These are phyloP conservation scores for Yasuhikotakia modesta DNA, from an alignment of 2,797 vertebrate species.

Conservation along the genomic window DNA sequence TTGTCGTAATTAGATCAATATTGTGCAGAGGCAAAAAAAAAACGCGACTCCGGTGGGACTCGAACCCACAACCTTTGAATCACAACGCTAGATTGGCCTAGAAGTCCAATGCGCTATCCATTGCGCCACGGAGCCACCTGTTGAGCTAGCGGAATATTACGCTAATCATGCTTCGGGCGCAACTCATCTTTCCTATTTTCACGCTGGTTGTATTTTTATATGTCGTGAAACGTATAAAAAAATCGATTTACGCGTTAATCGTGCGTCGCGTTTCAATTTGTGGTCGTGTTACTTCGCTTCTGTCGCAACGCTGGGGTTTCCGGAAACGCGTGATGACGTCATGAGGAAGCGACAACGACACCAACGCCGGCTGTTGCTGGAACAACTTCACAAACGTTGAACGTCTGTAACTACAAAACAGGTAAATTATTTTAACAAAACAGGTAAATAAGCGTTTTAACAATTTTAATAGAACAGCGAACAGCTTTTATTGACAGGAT, in stretches of 20 bases:
- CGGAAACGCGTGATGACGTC: not conserved
- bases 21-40: not conserved
- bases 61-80: slow-evolving; percentile 90
- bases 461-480: too few species aligned
- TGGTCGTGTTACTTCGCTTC: not conserved
- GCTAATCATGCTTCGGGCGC: too few species aligned
- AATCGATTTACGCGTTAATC: too few species aligned
- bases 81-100: slow-evolving; percentile 63
- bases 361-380: too few species aligned
- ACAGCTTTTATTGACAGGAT: too few species aligned
- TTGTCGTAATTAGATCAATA: not conserved
- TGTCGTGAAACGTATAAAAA: not conserved
- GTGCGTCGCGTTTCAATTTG: too few species aligned
- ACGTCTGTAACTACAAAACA: not conserved
- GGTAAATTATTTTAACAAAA: not conserved
- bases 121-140: slow-evolving; percentile 90
- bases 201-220: not conserved
- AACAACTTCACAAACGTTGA: not conserved
- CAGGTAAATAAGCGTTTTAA: not conserved
- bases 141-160: not conserved
- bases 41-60: slow-evolving; percentile 83
- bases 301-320: not conserved
- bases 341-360: not conserved
- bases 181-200: not conserved
- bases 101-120: slow-evolving; percentile 93